Conservation (phyloP, 2,113 vertebrate genomes). For the Tragelaphus strepsiceros region DNA sequence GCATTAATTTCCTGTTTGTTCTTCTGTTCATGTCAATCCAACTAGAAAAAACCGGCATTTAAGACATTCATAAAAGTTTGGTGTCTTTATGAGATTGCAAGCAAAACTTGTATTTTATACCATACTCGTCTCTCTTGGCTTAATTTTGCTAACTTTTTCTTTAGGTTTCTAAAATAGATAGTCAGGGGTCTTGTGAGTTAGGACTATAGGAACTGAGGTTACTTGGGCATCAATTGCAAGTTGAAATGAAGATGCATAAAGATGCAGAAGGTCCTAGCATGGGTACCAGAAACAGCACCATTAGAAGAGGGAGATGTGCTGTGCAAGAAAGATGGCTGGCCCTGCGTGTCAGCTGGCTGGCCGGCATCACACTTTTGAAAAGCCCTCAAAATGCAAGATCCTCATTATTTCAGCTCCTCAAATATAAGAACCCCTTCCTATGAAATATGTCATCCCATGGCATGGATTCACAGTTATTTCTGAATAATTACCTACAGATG, state of each 20-base stretch:
- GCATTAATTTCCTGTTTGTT: slow-evolving; percentile 54
- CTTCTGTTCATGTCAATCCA: neutral
- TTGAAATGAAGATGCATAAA: neutral
- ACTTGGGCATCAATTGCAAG: neutral
- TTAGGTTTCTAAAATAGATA: neutral
- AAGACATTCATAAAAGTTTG: neutral
- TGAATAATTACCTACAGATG: neutral
- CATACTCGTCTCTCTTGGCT: neutral
- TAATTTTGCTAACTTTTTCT: neutral
- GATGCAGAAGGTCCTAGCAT: neutral
- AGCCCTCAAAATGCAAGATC: neutral
- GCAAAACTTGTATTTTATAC: neutral
- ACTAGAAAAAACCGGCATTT: neutral
- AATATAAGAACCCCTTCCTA: neutral
- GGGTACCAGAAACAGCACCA: neutral
- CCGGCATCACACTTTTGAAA: neutral
- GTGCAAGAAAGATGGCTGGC: neutral
- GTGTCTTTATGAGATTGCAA: neutral
- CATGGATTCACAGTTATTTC: neutral
- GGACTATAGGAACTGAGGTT: neutral
- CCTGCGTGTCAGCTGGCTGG: neutral
- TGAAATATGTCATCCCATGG: neutral
- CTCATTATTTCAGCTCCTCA: neutral
- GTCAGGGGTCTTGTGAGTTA: neutral
- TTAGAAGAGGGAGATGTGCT: neutral